Percentiles rank a stretch among this genome's conserved stretches.
Evolutionary conservation across 2,113 vertebrate genomes (phyloP).

Genomic region (Hydrolagus affinis): DNA sequence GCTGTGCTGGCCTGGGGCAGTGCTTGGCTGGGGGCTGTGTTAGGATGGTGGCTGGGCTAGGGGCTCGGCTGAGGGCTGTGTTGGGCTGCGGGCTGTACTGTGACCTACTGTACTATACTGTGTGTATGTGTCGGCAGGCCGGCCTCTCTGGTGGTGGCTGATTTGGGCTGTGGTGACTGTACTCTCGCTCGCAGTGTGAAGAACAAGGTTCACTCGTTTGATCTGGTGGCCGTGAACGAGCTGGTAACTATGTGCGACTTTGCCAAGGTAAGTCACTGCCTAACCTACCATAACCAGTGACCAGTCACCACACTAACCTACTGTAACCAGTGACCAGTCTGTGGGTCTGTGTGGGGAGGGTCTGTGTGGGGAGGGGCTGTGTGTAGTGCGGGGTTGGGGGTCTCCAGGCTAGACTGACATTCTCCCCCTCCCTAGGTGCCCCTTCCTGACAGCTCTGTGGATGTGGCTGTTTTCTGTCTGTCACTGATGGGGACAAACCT

Average conservation of each 20-base stretch:
- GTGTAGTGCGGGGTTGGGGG: too few relatives aligned
- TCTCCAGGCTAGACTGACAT: too few relatives aligned
- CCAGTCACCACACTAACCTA: too few relatives aligned
- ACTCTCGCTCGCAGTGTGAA: constrained; percentile 67
- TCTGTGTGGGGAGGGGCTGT: too few relatives aligned
- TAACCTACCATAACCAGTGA: too few relatives aligned
- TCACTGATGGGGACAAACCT: constrained; percentile 93
- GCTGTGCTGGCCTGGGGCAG: too few relatives aligned
- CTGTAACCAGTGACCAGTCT: too few relatives aligned
- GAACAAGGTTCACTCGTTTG: constrained; percentile 83
- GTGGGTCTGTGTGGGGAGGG: too few relatives aligned
- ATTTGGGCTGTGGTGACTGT: constrained; percentile 91
- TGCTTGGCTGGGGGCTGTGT: too few relatives aligned
- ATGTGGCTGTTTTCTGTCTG: constrained; percentile 83
- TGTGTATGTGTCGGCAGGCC: constrained; percentile 59
- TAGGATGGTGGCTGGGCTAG: too few relatives aligned
- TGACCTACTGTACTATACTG: not conserved
- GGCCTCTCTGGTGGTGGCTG: constrained; percentile 72
- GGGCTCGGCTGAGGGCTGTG: not conserved
- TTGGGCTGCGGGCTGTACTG: not conserved
- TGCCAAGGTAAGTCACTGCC: constrained; percentile 74
- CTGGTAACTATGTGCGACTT: constrained; percentile 82
- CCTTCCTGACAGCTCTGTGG: constrained; percentile 59
- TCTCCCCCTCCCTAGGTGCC: constrained; percentile 63
- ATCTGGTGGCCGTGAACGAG: constrained; percentile 70